Evolutionary conservation across 2,113 vertebrate species (phyloP).

Genomic region (Prionailurus viverrinus): DNA sequence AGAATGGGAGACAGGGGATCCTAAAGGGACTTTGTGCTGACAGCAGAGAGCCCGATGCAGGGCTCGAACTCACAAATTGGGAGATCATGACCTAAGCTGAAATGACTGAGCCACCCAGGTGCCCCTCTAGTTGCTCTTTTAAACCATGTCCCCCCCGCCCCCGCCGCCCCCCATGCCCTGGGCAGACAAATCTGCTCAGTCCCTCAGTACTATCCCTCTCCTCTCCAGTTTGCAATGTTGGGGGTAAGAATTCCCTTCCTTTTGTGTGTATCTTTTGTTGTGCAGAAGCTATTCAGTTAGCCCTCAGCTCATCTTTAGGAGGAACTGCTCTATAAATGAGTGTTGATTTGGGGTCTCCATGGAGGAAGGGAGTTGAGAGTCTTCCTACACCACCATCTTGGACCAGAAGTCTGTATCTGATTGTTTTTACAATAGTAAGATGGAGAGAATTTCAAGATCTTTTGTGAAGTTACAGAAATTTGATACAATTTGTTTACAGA

Average conservation of each 20-base stretch:
- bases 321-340: background rate
- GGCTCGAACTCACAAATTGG: no score
- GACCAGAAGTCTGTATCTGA: background rate
- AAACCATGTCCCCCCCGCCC: accelerated
- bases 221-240: background rate
- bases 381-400: background rate
- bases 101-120: no score
- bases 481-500: background rate
- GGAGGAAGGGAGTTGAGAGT: background rate
- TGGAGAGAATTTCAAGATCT: constrained; percentile 1
- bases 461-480: background rate
- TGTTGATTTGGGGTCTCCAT: background rate
- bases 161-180: no score
- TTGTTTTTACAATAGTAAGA: background rate
- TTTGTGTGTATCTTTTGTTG: background rate
- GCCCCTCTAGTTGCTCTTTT: background rate
- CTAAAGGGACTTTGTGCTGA: no score
- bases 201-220: background rate
- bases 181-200: background rate
- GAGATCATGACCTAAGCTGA: no score
- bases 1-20: no score
- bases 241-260: background rate
- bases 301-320: background rate
- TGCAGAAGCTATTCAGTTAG: background rate
- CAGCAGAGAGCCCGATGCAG: no score